A percentile compares a stretch with the other conserved stretches of the same genome.
Evolutionary conservation across 2,888 invertebrate species (phyloP).

Genomic region (Cerastis rubricosa): DNA sequence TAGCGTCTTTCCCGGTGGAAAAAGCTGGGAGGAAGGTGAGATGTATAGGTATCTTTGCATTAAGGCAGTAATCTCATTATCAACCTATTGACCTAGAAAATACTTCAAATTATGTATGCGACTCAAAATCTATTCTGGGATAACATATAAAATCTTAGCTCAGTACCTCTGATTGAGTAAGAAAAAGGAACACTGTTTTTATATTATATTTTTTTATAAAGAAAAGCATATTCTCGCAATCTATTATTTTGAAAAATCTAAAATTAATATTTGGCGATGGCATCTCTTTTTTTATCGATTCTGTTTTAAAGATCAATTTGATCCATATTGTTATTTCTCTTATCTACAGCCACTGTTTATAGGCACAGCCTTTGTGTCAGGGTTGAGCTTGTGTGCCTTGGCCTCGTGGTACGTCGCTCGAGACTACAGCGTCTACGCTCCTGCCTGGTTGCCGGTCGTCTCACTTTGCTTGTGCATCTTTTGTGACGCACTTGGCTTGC

Average conservation of each 20-base stretch:
- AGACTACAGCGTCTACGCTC: constrained; percentile 71
- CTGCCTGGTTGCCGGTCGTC: constrained; percentile 88
- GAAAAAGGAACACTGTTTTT: too few relatives aligned
- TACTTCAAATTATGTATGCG: too few relatives aligned
- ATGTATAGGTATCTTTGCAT: too few relatives aligned
- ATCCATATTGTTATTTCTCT: not conserved
- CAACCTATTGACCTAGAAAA: too few relatives aligned
- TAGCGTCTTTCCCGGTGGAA: constrained; percentile 83
- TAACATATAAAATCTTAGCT: too few relatives aligned
- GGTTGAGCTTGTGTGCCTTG: constrained; percentile 82
- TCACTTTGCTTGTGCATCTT: constrained; percentile 89
- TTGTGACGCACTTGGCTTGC: constrained; percentile 88
- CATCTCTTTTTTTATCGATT: not conserved
- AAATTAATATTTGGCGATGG: too few relatives aligned
- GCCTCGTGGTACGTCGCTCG: constrained; percentile 84
- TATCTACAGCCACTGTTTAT: constrained; percentile 78
- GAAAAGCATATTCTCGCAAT: too few relatives aligned
- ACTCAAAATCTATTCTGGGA: too few relatives aligned
- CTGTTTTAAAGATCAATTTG: not conserved
- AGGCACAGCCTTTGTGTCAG: constrained; percentile 80
- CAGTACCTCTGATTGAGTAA: too few relatives aligned
- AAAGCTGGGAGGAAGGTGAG: constrained; percentile 84
- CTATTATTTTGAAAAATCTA: too few relatives aligned
- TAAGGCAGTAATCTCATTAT: too few relatives aligned
- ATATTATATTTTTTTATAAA: too few relatives aligned